Percentiles rank a stretch among this genome's conserved stretches.
These are phyloP conservation scores for Spea hammondii DNA, from an alignment of 2,797 vertebrate genomes.

Conservation along the genomic window DNA sequence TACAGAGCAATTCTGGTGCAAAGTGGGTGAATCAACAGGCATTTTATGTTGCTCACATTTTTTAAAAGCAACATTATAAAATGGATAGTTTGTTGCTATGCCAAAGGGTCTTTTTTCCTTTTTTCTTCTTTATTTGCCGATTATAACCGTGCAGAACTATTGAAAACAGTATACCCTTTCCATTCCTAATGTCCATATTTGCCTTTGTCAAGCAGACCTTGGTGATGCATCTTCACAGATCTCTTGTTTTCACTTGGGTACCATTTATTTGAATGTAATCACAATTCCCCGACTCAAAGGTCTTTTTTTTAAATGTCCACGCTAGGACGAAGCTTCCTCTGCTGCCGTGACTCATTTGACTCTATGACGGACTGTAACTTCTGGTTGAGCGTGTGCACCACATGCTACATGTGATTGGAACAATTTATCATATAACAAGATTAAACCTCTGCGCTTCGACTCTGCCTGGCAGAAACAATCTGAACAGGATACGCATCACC, in stretches of 20 bases:
- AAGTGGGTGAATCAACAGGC: too few species aligned
- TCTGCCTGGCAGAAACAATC: not conserved
- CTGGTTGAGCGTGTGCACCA: constrained; percentile 20
- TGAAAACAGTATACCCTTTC: not conserved
- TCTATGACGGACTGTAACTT: constrained; percentile 42
- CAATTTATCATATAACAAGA: constrained; percentile 46
- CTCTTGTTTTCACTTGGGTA: constrained; percentile 22
- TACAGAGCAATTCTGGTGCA: too few species aligned
- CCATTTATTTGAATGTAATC: constrained; percentile 35
- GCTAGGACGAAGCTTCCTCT: constrained; percentile 5
- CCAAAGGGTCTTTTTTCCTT: too few species aligned
- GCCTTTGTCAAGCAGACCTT: constrained; percentile 4
- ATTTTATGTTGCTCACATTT: too few species aligned
- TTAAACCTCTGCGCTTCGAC: constrained; percentile 46
- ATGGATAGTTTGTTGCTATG: too few species aligned
- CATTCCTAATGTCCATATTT: constrained; percentile 16
- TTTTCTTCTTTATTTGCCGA: not conserved
- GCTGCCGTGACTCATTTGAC: constrained; percentile 32
- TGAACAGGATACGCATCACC: constrained; percentile 33
- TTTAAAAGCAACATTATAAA: too few species aligned
- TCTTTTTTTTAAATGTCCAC: constrained; percentile 17
- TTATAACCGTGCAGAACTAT: constrained; percentile 7
- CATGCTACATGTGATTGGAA: constrained; percentile 36
- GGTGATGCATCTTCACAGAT: constrained; percentile 25
- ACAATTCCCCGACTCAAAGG: constrained; percentile 13